Evolutionary conservation across 1,140 invertebrate genomes (phyloP), one percentile per base, ranked within the genome.

Genomic region (Mercenaria mercenaria): DNA sequence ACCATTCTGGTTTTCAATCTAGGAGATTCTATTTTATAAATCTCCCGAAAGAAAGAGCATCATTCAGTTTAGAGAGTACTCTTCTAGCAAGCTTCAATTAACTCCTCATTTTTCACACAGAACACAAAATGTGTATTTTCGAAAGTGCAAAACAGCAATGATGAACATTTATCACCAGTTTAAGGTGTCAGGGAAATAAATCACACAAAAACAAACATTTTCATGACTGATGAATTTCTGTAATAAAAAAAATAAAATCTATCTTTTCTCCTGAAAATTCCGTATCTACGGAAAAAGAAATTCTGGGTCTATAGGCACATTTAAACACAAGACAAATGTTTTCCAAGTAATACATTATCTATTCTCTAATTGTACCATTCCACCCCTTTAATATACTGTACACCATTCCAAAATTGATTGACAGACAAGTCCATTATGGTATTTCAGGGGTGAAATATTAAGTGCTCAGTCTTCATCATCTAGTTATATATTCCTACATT

Each of bases 201-300:
- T 79, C 47, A 79, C 43, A 52, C 37, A 79, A 15, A 56, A 50
- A 79, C 76, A 76, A 39, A 76, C 43, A 76, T 32, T 50, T 34
- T 20, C 67, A 72, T 72, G 47, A 79, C 18, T 79, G 76, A 79
- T 37, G 47, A 50, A 29, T 29, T n/a, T 52, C 43, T 79, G 76
- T 79, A 79, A 56, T 79, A 79, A 56, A 79, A 79, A 52, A 79
- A 52, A 79, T 79, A 79, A 52, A 79, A 79, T 79, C 47, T 52
- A 52, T 50, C 47, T 50, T 79, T 52, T 79, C 76, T 79, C 76
- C 76, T 79, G 76, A 79, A 79, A 79, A 77, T 52, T 34, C 76
- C 76, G 76, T 56, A 50, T n/a, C 47, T 32, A 79, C 76, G 76
- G 76, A 79, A 79, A 32, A 79, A 15, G 34, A 72, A 72, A 37